Base-by-base conservation (phyloP, 92 coral and sea anemone species). In the Epizoanthus illoricatus region DNA sequence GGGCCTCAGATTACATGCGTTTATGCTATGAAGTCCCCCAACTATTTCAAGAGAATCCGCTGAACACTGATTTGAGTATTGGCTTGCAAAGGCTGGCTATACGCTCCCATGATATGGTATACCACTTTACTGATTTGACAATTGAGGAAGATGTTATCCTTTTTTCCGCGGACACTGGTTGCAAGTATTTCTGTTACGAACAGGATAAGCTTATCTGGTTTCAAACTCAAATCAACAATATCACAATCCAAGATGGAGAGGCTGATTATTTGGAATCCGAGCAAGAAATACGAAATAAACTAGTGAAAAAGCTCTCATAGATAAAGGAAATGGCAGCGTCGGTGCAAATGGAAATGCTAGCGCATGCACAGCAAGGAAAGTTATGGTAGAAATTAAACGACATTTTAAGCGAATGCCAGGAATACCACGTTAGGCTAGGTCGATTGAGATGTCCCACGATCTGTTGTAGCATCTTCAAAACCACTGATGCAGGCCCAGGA, bases 1-100 rank as follows among this genome's bases (percentile, higher is more conserved):
- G 87, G 84, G 90, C 87, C 47, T 84, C 85, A 52, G 81, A 87
- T 75, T 68, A 84, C 64, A 76, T 87, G 85, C 75, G 80, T 56
- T 83, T 82, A 49, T 49, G 55, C 40, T 62, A 81, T 55, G 79
- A 58, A 54, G 75, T 74, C 49, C 86, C 90, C 41, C 16, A 75
- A 45, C 80, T 69, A 55, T 79, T 80, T 61, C 81, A 86, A 74
- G 74, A 74, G 55, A 21, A 47, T 47, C 55, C 64, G 16, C 4
- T 12, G 12, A 80, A 52, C 65, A 19, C 28, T 65, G 71, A 55
- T 40, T 66, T n/a, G 56, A 64, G 78, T 13, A 57, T 28, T 58
- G 71, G 73, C 80, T 58, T 86, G 18, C 79, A 80, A 60, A 86
- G 62, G 43, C 87, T 81, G 47, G 89, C 73, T 70, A 52, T 45